phyloP scores from a whole-genome alignment of 2,797 vertebrate genomes.

The Channallabes apus region DNA sequence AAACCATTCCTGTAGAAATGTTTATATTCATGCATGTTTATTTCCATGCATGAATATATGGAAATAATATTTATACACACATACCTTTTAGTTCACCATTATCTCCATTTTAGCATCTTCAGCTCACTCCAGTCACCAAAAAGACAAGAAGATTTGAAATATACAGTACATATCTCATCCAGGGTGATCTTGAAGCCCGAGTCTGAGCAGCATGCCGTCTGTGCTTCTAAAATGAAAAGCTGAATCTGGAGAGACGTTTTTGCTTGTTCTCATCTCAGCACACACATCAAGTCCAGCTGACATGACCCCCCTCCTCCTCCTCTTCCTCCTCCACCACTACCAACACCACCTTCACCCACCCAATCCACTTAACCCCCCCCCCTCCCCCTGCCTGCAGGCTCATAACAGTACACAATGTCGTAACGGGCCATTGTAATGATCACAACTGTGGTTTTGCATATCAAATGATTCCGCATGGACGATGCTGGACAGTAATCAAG shows the following conservation, averaged over 20 bases:
- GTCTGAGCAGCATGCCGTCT: constrained; percentile 16
- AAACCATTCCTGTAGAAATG: neutral
- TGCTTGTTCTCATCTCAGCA: constrained; percentile 58
- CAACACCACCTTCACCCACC: neutral
- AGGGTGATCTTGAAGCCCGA: neutral
- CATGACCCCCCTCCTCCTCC: constrained; percentile 52
- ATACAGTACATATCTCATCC: neutral
- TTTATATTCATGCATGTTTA: too few species aligned
- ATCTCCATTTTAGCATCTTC: constrained; percentile 10
- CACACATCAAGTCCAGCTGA: constrained; percentile 82
- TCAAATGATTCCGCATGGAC: constrained; percentile 57
- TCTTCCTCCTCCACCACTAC: constrained; percentile 5
- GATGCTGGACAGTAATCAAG: constrained; percentile 13
- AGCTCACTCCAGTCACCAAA: neutral
- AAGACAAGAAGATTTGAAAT: neutral
- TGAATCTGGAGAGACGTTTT: constrained; percentile 58
- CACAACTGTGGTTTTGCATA: constrained; percentile 62
- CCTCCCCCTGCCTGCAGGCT: constrained; percentile 41
- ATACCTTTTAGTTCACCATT: constrained; percentile 36
- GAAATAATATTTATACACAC: neutral
- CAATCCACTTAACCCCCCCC: constrained; percentile 35
- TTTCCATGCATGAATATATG: too few species aligned
- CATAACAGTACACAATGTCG: constrained; percentile 52
- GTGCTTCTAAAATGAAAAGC: constrained; percentile 53
- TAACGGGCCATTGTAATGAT: constrained; percentile 58